Percentiles rank a stretch among this genome's conserved stretches.
These are phyloP conservation scores for Tachina fera DNA, from an alignment of 2,888 invertebrate genomes.

Conservation along the genomic window DNA sequence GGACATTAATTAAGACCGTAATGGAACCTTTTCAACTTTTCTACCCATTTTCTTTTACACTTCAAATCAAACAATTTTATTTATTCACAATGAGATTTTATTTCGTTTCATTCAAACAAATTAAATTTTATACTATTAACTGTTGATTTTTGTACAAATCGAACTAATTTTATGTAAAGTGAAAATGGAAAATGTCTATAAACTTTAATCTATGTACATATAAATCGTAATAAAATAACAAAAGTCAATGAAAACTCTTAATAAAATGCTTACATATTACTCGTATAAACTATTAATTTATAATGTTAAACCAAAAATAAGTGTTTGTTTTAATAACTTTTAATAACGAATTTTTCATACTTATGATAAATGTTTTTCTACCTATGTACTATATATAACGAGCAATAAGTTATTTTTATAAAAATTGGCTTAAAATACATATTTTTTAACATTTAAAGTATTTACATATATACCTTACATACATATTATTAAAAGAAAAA, in stretches of 20 bases:
- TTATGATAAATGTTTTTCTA: conserved; percentile 73
- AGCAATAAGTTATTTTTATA: conserved; percentile 67
- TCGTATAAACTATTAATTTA: conserved; percentile 64
- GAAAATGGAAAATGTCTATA: conserved; percentile 24
- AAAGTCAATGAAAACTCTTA: conserved; percentile 68
- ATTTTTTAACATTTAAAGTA: conserved; percentile 54
- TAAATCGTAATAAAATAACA: conserved; percentile 30
- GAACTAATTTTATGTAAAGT: conserved; percentile 25
- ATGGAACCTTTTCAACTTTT: not conserved
- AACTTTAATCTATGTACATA: conserved; percentile 6
- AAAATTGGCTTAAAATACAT: conserved; percentile 65
- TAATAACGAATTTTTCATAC: conserved; percentile 73
- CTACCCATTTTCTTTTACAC: not conserved
- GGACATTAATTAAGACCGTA: too few species aligned
- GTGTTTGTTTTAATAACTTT: conserved; percentile 73
- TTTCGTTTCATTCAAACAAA: not conserved
- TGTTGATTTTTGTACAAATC: conserved; percentile 60
- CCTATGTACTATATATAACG: conserved; percentile 63
- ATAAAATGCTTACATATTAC: conserved; percentile 69
- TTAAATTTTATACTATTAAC: conserved; percentile 7
- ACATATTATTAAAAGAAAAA: conserved; percentile 47
- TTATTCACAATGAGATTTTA: conserved; percentile 58
- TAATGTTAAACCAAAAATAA: conserved; percentile 63
- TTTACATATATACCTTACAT: not conserved
- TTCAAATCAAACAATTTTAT: not conserved